A percentile compares a stretch with the other conserved stretches of the same genome.
Conservation (phyloP, 2,113 vertebrate species). For the Cyanoramphus novaezelandiae region DNA sequence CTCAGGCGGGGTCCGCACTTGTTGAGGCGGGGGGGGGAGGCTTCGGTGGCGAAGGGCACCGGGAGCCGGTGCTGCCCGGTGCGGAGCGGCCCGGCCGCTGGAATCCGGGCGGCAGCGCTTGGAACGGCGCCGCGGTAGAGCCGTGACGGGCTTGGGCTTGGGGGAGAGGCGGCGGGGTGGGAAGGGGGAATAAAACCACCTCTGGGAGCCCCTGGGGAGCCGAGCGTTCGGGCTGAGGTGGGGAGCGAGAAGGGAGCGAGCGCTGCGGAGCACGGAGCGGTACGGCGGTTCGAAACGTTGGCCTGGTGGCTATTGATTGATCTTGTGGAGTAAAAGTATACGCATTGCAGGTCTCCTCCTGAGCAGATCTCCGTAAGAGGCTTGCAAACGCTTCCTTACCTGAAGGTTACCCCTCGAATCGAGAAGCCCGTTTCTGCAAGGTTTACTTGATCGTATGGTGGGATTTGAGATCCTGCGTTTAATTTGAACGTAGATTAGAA, state of each 20-base stretch:
- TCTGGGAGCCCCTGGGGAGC: not conserved
- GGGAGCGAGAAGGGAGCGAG: not conserved
- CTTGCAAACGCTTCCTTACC: slow-evolving; percentile 1
- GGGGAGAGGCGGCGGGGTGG: not conserved
- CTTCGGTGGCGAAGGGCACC: no score
- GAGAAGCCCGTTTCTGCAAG: not conserved
- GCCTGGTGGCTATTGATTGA: slow-evolving; percentile 43
- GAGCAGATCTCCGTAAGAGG: slow-evolving; percentile 41
- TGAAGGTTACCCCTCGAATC: slow-evolving; percentile 33
- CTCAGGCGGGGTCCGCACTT: not conserved
- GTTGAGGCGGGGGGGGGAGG: no score
- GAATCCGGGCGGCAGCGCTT: not conserved
- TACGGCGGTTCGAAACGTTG: not conserved
- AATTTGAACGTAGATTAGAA: not conserved
- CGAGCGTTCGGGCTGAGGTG: not conserved
- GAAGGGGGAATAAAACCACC: not conserved
- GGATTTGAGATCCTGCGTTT: not conserved
- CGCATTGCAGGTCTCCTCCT: slow-evolving; percentile 88
- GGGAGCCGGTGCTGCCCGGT: not conserved
- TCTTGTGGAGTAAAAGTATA: slow-evolving; percentile 66
- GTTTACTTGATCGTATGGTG: not conserved
- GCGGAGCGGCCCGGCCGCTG: not conserved
- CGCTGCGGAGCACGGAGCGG: not conserved
- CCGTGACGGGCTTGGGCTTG: no score
- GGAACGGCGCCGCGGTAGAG: not conserved